Percentiles rank a stretch among this genome's conserved stretches.
These are phyloP conservation scores for Paralichthys olivaceus DNA, from an alignment of 2,113 vertebrate genomes.

Conservation along the genomic window DNA sequence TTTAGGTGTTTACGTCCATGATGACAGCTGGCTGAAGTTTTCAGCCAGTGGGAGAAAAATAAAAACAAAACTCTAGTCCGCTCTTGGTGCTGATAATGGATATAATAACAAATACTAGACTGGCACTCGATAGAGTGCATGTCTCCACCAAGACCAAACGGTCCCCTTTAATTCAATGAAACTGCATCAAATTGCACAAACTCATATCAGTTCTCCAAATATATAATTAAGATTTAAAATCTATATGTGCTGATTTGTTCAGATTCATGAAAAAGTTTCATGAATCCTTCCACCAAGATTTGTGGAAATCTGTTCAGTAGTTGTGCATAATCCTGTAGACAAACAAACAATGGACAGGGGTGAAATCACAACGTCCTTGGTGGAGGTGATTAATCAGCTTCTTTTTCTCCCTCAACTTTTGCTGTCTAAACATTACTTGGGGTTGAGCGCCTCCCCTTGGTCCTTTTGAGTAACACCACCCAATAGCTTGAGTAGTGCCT, in stretches of 20 bases:
- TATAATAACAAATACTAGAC: background rate
- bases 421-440: background rate
- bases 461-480: constrained; percentile 4
- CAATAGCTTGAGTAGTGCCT: background rate
- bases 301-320: too few relatives aligned
- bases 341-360: too few relatives aligned
- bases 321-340: too few relatives aligned
- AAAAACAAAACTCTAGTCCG: background rate
- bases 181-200: background rate
- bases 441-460: constrained; percentile 51
- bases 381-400: background rate
- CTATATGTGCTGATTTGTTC: too few relatives aligned
- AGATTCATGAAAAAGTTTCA: too few relatives aligned
- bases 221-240: too few relatives aligned
- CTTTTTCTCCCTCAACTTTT: background rate
- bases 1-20: background rate
- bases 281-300: too few relatives aligned
- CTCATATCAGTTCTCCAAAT: background rate
- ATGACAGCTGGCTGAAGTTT: background rate
- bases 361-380: too few relatives aligned
- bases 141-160: background rate
- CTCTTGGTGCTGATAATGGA: background rate
- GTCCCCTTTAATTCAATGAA: background rate
- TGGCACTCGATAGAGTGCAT: too few relatives aligned
- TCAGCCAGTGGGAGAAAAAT: background rate